A percentile compares a stretch with the other conserved stretches of the same genome.
These are phyloP conservation scores for Forbesichthys agassizii DNA, from an alignment of 2,113 vertebrate species.

Conservation along the genomic window DNA sequence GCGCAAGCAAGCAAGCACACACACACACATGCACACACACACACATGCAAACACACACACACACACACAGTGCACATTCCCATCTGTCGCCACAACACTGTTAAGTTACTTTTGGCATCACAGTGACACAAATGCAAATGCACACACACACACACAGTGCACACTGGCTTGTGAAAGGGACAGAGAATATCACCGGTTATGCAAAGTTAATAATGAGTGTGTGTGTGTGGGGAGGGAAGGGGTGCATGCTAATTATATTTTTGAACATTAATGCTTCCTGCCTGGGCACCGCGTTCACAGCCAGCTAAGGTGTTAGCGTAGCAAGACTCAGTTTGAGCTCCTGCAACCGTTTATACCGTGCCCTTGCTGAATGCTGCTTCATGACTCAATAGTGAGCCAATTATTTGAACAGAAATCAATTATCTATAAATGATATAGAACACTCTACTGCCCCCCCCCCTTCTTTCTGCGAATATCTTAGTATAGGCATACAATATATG, in stretches of 20 bases:
- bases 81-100: slow-evolving; percentile 60
- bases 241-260: slow-evolving; percentile 6
- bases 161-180: slow-evolving; percentile 10
- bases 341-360: neutral
- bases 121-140: slow-evolving; percentile 34
- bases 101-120: slow-evolving; percentile 36
- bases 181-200: slow-evolving; percentile 7
- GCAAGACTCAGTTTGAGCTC: neutral
- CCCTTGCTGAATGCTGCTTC: neutral
- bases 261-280: slow-evolving; percentile 6
- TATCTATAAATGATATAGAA: no score
- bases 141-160: neutral
- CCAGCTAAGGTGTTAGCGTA: neutral
- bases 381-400: neutral
- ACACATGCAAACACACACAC: slow-evolving; percentile 41
- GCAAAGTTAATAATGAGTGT: neutral
- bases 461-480: no score
- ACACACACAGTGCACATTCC: neutral
- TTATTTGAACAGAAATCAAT: neutral
- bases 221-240: neutral
- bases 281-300: neutral
- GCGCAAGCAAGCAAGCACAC: slow-evolving; percentile 32
- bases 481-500: no score
- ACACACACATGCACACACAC: slow-evolving; percentile 52
- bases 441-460: no score